Evolutionary conservation across 2,888 invertebrate genomes (phyloP).

Genomic region (Gnatocerus cornutus): DNA sequence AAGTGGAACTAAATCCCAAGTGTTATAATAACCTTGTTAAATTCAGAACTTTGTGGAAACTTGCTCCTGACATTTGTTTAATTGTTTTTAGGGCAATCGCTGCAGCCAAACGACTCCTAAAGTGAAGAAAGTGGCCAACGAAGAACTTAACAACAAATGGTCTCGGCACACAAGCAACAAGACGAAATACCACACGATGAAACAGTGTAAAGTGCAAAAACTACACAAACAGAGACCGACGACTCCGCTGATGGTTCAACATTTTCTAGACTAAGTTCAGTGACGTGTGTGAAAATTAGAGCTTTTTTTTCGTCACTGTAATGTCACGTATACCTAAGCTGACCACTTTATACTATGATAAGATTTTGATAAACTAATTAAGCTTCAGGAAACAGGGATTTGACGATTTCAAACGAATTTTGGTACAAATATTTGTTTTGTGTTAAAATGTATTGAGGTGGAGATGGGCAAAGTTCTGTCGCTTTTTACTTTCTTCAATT

Average conservation of each 20-base stretch:
- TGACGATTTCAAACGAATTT: slow-evolving; percentile 5
- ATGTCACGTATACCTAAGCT: neutral
- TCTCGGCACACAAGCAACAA: slow-evolving; percentile 52
- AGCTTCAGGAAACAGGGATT: slow-evolving; percentile 3
- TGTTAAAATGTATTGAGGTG: neutral
- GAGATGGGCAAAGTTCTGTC: too few species aligned
- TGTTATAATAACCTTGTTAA: slow-evolving; percentile 6
- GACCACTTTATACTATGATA: slow-evolving; percentile 1
- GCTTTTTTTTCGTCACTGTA: neutral
- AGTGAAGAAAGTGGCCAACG: slow-evolving; percentile 49
- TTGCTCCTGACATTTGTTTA: neutral
- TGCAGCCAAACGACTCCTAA: slow-evolving; percentile 53
- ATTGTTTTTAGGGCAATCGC: slow-evolving; percentile 53
- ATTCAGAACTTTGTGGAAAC: neutral
- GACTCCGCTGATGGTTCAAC: slow-evolving; percentile 65
- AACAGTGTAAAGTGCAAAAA: slow-evolving; percentile 59
- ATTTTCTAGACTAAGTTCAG: slow-evolving; percentile 60
- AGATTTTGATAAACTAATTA: neutral
- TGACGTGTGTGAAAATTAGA: neutral
- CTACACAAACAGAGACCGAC: slow-evolving; percentile 57
- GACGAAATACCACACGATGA: slow-evolving; percentile 55
- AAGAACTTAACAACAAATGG: slow-evolving; percentile 54
- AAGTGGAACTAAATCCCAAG: neutral
- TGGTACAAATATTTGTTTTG: slow-evolving; percentile 4
- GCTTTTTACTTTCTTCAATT: too few species aligned